Percentiles rank a stretch among this genome's conserved stretches.
These are phyloP conservation scores for Chaunax sp. DNA, from an alignment of 2,797 vertebrate genomes.

Conservation along the genomic window DNA sequence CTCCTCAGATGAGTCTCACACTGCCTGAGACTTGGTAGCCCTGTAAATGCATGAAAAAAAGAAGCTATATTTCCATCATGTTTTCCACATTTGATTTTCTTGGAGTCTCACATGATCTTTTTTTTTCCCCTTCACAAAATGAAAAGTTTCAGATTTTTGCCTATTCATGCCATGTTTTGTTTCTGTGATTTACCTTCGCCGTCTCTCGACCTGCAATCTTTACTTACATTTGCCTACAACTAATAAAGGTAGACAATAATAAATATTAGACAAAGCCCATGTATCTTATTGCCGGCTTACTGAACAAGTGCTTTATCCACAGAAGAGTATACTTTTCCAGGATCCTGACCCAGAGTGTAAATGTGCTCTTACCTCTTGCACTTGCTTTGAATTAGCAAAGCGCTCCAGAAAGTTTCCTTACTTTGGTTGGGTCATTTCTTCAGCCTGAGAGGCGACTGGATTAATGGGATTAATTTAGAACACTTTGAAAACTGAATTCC, in stretches of 20 bases:
- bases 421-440: background rate
- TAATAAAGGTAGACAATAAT: constrained; percentile 39
- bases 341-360: background rate
- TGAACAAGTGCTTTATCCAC: constrained; percentile 54
- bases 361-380: too few species aligned
- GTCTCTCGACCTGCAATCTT: constrained; percentile 43
- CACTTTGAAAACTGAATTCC: constrained; percentile 24
- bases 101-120: too few species aligned
- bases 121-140: too few species aligned
- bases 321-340: constrained; percentile 4
- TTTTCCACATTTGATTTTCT: too few species aligned
- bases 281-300: constrained; percentile 12
- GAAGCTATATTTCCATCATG: too few species aligned
- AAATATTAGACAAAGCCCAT: constrained; percentile 37
- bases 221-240: constrained; percentile 32
- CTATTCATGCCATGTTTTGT: constrained; percentile 1
- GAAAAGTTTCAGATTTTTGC: too few species aligned
- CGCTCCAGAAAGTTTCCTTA: background rate
- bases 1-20: too few species aligned
- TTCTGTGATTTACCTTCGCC: constrained; percentile 42
- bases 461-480: constrained; percentile 46
- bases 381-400: background rate
- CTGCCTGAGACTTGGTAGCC: too few species aligned
- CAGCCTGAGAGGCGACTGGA: constrained; percentile 3
- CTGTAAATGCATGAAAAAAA: too few species aligned